Evolutionary conservation across 1,140 invertebrate genomes (phyloP).

Genomic region (Drosophila elegans): DNA sequence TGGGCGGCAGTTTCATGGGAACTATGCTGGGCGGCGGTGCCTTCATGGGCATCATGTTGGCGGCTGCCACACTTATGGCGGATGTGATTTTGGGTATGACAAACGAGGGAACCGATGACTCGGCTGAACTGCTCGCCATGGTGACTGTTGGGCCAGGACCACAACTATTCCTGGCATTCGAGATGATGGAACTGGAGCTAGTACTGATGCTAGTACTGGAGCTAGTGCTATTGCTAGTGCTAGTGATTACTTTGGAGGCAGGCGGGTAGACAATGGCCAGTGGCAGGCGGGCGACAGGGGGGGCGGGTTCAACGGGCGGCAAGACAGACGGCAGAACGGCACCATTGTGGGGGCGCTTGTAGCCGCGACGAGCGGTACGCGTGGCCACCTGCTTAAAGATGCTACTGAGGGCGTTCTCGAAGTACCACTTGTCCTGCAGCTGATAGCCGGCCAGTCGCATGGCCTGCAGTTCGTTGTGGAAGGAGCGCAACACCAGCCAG

Average conservation of each 20-base stretch:
- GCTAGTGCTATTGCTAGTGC: neutral
- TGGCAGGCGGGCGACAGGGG: conserved; percentile 22
- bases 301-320: neutral
- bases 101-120: neutral
- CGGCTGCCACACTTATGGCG: conserved; percentile 13
- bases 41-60: neutral
- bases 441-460: conserved; percentile 69
- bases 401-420: conserved; percentile 57
- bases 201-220: neutral
- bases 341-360: neutral
- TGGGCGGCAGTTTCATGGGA: neutral
- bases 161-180: neutral
- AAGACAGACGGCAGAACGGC: neutral
- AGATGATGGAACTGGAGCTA: neutral
- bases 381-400: conserved; percentile 32
- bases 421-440: conserved; percentile 78
- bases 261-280: conserved; percentile 64
- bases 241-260: neutral
- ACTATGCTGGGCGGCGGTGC: neutral
- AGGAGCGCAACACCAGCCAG: conserved; percentile 69
- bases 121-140: neutral
- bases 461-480: conserved; percentile 57
- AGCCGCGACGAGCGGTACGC: too few species aligned
- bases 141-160: neutral
- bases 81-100: conserved; percentile 23